Conservation (phyloP, 2,797 vertebrate genomes). For the Alectoris magna region DNA sequence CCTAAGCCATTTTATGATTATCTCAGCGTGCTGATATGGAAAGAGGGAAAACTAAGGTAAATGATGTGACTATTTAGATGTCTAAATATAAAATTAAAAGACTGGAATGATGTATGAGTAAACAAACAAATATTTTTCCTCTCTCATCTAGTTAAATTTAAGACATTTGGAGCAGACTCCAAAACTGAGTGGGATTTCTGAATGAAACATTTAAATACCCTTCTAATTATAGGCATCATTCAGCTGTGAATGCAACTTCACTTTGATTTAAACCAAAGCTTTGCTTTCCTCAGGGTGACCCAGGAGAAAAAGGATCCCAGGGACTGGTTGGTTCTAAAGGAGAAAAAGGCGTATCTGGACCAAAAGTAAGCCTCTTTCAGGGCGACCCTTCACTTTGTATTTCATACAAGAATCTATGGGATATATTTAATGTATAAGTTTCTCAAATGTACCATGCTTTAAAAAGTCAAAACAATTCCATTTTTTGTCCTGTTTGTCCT, state of each 20-base stretch:
- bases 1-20: not conserved
- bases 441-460: not conserved
- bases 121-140: not conserved
- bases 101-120: not conserved
- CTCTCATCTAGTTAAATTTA: not conserved
- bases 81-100: not conserved
- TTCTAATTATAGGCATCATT: not conserved
- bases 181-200: not conserved
- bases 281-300: constrained; percentile 82
- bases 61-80: not conserved
- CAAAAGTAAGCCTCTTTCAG: constrained; percentile 80
- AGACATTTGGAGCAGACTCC: not conserved
- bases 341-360: constrained; percentile 78
- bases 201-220: not conserved
- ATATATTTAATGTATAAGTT: not conserved
- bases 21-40: not conserved
- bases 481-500: not conserved
- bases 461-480: not conserved
- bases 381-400: not conserved
- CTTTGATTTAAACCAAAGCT: not conserved
- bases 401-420: not conserved
- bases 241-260: not conserved
- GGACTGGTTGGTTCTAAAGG: constrained; percentile 81
- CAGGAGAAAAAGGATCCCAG: constrained; percentile 83
- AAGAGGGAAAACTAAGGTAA: not conserved